Evolutionary conservation across 2,113 vertebrate species (phyloP).

Genomic region (Syrmaticus mikado): DNA sequence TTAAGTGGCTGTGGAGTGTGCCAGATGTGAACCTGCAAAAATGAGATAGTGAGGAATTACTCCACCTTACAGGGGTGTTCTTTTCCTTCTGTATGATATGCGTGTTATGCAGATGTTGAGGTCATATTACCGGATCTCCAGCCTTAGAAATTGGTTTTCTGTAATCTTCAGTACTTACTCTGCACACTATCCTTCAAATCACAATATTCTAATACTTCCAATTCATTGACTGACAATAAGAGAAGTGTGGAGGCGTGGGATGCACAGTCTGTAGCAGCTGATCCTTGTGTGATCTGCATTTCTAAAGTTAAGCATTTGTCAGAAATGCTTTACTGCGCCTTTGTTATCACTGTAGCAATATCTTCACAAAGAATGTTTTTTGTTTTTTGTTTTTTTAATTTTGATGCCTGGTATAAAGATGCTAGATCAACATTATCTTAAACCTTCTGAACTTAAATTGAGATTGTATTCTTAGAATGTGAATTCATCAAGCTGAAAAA

Average conservation of each 20-base stretch:
- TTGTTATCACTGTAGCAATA: neutral
- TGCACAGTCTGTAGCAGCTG: neutral
- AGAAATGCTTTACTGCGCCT: neutral
- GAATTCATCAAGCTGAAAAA: constrained; percentile 16
- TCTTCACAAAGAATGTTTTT: neutral
- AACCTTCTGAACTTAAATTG: neutral
- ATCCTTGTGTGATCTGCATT: neutral
- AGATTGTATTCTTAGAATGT: neutral
- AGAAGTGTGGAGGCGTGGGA: neutral
- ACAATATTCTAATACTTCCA: neutral
- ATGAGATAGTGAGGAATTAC: neutral
- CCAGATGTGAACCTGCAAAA: neutral
- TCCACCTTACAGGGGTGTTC: neutral
- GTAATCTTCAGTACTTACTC: neutral
- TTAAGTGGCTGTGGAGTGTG: neutral
- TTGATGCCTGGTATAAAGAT: neutral
- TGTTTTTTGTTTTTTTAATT: neutral
- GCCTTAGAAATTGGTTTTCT: neutral
- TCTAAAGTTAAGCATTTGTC: neutral
- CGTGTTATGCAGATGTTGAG: neutral
- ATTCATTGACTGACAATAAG: neutral
- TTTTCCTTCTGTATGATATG: neutral
- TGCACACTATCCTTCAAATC: neutral
- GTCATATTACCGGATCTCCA: neutral
- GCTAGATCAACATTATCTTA: neutral